Base-by-base conservation (phyloP, 2,797 vertebrate genomes). In the Calcarius lapponicus region DNA sequence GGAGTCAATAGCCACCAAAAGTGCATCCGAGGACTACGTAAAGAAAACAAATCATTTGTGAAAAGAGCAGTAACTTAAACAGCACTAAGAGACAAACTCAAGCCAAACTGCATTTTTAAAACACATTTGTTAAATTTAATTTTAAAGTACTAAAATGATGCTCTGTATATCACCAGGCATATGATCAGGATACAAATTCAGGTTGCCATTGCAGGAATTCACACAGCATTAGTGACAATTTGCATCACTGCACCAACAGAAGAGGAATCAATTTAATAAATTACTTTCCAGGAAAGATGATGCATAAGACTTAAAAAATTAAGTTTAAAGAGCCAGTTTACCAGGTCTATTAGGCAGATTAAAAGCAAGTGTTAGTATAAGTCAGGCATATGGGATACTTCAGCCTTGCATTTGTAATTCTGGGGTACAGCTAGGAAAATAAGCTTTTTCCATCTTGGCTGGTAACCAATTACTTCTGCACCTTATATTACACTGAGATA, bases 1-100 rank as follows among this genome's bases (percentile, higher is more conserved):
- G 2, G 99, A 99, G 98, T 99, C 99, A 95, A 99, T 99, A 85
- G 99, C 99, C 96, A 99, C 99, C 98, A 99, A 95, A 97, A 99
- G 98, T 57, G 99, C 99, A 97, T 99, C 99, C 17, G 99, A 99
- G 29, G 99, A 98, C 99, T 97, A 57, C 36, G 28, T 98, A 80
- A 65, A 95, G 98, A 86, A 75, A 96, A 96, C 29, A 91, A 78
- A 91, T 62, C 26, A 24, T 22, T 80, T 22, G 17, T 85, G n/a
- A 88, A 74, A 88, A 38, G 38, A 90, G 67, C 28, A 86, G 21
- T 24, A 78, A 88, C 17, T 48, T 45, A 32, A 53, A 67, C 28
- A 78, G 34, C 19, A 47, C 13, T 19, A 50, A 70, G 66, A 75
- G 9, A 62, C 36, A 85, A 57, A 32, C 17, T 60, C 29, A 53